Conservation (phyloP, 2,797 vertebrate species). For the Chromis chromis region DNA sequence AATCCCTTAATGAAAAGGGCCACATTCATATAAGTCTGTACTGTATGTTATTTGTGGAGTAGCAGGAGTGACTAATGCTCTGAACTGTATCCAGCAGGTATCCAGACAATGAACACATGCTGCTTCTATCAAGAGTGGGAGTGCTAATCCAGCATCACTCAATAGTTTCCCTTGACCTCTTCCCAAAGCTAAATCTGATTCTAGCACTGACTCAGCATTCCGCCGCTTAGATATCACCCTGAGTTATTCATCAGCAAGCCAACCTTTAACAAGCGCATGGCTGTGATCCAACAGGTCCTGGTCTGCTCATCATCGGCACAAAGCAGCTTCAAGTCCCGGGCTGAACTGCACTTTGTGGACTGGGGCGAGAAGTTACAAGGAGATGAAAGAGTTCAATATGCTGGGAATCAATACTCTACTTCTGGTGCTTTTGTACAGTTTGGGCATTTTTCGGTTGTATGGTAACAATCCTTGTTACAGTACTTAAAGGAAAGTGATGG, state of each 20-base stretch:
- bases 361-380: constrained; percentile 76
- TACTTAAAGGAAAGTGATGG: constrained; percentile 7
- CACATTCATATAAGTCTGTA: constrained; percentile 22
- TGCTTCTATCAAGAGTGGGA: constrained; percentile 58
- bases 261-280: constrained; percentile 98
- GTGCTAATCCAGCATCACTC: constrained; percentile 67
- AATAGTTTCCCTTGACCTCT: constrained; percentile 63
- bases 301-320: constrained; percentile 96
- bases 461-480: constrained; percentile 1
- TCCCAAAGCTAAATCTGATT: constrained; percentile 69
- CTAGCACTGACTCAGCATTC: constrained; percentile 68
- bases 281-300: constrained; percentile 97
- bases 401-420: constrained; percentile 31
- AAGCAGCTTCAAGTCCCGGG: constrained; percentile 95
- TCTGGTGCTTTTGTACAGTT: constrained; percentile 22
- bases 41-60: constrained; percentile 47
- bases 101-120: constrained; percentile 69
- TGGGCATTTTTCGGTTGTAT: constrained; percentile 12
- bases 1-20: constrained; percentile 1
- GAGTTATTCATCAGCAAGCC: constrained; percentile 61
- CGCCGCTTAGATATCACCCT: constrained; percentile 56
- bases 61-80: constrained; percentile 44
- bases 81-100: constrained; percentile 55
- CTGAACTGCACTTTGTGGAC: constrained; percentile 91
- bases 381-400: constrained; percentile 34